phyloP scores from a whole-genome alignment of 2,888 invertebrate species.

The Taenaris catops region DNA sequence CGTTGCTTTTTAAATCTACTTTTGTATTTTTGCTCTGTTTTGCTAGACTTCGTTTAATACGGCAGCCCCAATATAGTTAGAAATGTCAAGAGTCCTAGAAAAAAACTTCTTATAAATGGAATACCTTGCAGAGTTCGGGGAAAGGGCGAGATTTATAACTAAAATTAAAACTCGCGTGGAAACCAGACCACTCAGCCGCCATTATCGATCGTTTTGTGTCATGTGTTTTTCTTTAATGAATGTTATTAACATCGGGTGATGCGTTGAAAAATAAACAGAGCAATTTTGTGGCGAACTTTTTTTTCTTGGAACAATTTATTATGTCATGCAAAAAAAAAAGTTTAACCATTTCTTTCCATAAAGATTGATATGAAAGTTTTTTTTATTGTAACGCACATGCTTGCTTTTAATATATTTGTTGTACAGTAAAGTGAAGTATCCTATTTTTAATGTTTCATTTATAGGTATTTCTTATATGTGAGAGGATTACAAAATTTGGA shows the following conservation, averaged over 20 bases:
- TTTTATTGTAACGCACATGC: too few species aligned
- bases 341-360: too few species aligned
- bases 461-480: too few species aligned
- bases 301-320: constrained; percentile 7
- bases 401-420: too few species aligned
- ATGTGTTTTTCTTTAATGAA: constrained; percentile 24
- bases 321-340: constrained; percentile 1
- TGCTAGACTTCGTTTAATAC: too few species aligned
- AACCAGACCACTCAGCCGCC: constrained; percentile 28
- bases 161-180: constrained; percentile 58
- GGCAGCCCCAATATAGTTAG: too few species aligned
- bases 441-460: too few species aligned
- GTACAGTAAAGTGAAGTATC: too few species aligned
- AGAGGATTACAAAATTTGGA: too few species aligned
- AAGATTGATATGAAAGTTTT: too few species aligned
- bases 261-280: constrained; percentile 19
- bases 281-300: constrained; percentile 4
- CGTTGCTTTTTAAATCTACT: too few species aligned
- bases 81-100: not conserved
- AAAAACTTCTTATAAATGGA: not conserved
- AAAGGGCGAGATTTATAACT: constrained; percentile 74
- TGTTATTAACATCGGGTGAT: constrained; percentile 22
- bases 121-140: constrained; percentile 54
- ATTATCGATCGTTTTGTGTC: constrained; percentile 28
- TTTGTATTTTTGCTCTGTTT: too few species aligned